Conservation (phyloP, 2,888 invertebrate species). For the Theristus sp. region DNA sequence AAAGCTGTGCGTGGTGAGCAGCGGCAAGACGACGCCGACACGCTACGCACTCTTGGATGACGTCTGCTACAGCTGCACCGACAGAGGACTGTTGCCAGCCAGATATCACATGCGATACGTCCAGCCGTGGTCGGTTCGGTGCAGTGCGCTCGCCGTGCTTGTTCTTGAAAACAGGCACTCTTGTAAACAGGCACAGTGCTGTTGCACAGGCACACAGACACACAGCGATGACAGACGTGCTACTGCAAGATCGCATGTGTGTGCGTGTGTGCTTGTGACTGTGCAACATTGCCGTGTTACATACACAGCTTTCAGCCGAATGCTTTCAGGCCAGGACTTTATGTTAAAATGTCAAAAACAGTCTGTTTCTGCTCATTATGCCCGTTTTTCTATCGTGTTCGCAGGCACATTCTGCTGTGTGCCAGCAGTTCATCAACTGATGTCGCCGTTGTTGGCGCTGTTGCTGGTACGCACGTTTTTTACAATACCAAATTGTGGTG, state of each 20-base stretch:
- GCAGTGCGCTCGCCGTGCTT: neutral
- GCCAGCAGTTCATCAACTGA: neutral
- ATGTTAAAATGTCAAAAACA: neutral
- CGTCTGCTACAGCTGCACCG: neutral
- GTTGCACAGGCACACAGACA: too few relatives aligned
- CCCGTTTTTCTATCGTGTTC: neutral
- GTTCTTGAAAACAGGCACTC: too few relatives aligned
- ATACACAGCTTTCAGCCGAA: too few relatives aligned
- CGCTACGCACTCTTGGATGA: neutral
- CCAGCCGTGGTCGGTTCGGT: neutral
- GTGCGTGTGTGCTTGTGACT: too few relatives aligned
- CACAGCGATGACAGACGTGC: neutral
- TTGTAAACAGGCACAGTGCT: too few relatives aligned
- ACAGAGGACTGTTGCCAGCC: neutral
- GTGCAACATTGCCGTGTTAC: too few relatives aligned
- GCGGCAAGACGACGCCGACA: neutral
- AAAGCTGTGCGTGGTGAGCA: neutral
- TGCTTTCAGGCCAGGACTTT: too few relatives aligned
- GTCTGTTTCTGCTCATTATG: too few relatives aligned
- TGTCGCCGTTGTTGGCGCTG: neutral
- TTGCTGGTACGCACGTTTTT: neutral
- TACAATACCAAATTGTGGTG: too few relatives aligned
- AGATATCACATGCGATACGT: too few relatives aligned
- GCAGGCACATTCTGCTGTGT: neutral
- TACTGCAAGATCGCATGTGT: too few relatives aligned